Conservation (phyloP, 92 coral and sea anemone species). For the Epizoanthus ramosus region DNA sequence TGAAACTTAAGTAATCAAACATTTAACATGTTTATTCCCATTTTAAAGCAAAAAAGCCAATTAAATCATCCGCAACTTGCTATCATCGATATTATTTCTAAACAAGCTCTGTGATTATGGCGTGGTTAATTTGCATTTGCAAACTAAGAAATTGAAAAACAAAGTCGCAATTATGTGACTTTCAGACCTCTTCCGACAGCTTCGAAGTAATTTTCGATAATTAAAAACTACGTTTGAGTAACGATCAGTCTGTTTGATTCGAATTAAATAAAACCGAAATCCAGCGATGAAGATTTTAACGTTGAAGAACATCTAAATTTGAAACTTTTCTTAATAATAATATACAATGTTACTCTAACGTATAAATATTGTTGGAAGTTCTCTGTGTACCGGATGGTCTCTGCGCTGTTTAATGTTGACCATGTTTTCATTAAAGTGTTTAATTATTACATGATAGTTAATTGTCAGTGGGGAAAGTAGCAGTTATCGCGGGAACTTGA, state of each 20-base stretch:
- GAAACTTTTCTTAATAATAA: background rate
- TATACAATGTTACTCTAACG: background rate
- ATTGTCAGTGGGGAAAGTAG: background rate
- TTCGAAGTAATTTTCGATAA: background rate
- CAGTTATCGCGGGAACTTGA: constrained; percentile 18
- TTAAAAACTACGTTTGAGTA: background rate
- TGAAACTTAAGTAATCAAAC: background rate
- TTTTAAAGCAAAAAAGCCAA: constrained; percentile 10
- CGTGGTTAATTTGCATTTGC: constrained; percentile 21
- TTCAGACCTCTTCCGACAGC: constrained; percentile 7
- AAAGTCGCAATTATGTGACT: constrained; percentile 1
- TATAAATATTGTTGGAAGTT: background rate
- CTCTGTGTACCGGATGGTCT: background rate
- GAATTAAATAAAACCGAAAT: too few species aligned
- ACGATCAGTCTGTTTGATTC: background rate
- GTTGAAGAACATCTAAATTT: background rate
- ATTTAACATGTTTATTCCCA: background rate
- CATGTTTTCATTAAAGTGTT: background rate
- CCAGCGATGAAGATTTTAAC: too few species aligned
- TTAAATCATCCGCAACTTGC: background rate
- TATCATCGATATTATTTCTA: background rate
- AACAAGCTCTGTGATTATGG: constrained; percentile 1
- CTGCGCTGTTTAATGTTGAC: background rate
- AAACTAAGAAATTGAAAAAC: constrained; percentile 2
- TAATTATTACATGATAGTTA: constrained; percentile 16